Evolutionary conservation across 2,888 invertebrate genomes (phyloP), one percentile per base, ranked within the genome.

Genomic region (Gibbula magus): DNA sequence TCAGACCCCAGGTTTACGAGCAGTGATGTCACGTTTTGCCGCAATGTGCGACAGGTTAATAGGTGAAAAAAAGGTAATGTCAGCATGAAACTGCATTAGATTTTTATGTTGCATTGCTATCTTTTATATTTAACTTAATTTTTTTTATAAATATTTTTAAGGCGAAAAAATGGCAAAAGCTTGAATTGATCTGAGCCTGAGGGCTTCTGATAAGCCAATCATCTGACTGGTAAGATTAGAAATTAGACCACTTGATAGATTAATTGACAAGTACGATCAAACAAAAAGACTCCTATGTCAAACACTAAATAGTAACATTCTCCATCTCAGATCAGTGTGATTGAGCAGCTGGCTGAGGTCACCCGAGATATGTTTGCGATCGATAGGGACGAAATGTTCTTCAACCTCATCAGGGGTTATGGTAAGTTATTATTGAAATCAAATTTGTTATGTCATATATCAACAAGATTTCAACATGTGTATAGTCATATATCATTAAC

Each of bases 301-400:
- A 56, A 52, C 54, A 7, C 77, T 35, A 5, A 61, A n/a, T 39
- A 45, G 53, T 77, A 66, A n/a, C 54, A 81, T 35, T 35, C 4
- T 45, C 10, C 13, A 13, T 45, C 45, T 95, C 86, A 93, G 78
- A 94, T 95, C 0, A 94, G 95, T 88, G 94, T 95, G 35, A 92
- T 97, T 5, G 96, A 97, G 93, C 95, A 96, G 32, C 93, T 97
- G 22, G 94, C 96, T 18, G 95, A 96, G 91, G 95, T 96, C 0
- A 96, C 97, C 0, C 96, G 95, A 89, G 96, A 96, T 87, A 92
- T 97, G 61, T 95, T 95, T 73, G 95, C 96, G 86, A 95, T 96
- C 76, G 96, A 96, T 91, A 94, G 96, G 3, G 94, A 95, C 18
- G 95, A 95, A 83, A 95, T 97, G 85, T 96, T 96, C 92, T 95